Conservation (phyloP, 2,888 invertebrate genomes). For the Petrophora chlorosata region DNA sequence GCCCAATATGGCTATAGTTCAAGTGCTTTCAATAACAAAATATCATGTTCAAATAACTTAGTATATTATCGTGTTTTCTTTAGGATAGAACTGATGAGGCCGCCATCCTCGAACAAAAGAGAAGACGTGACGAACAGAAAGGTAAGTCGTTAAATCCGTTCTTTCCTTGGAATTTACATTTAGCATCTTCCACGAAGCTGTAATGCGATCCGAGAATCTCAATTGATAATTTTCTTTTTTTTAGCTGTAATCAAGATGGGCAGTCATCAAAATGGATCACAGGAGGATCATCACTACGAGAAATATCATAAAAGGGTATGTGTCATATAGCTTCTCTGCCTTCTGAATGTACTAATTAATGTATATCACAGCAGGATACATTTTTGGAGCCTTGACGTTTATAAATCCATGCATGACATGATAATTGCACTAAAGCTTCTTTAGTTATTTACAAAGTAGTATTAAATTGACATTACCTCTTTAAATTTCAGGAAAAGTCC, state of each 20-base stretch:
- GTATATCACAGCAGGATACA: too few species aligned
- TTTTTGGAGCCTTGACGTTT: too few species aligned
- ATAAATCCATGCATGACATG: too few species aligned
- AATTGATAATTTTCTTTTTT: too few species aligned
- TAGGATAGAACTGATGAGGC: conserved; percentile 91
- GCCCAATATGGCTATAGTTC: not conserved
- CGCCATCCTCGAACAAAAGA: conserved; percentile 87
- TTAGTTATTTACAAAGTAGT: too few species aligned
- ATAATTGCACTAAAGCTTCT: too few species aligned
- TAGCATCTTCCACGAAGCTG: not conserved
- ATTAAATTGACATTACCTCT: too few species aligned
- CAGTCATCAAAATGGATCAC: conserved; percentile 90
- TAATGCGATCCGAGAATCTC: too few species aligned
- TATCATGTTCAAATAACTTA: not conserved
- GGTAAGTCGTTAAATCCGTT: too few species aligned
- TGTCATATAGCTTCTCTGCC: too few species aligned
- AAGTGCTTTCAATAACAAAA: not conserved
- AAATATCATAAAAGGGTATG: conserved; percentile 90
- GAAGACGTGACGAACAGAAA: conserved; percentile 91
- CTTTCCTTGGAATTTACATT: too few species aligned
- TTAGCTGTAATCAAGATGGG: conserved; percentile 84
- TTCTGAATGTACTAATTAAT: too few species aligned
- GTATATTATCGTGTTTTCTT: conserved; percentile 23
- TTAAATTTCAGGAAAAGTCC: conserved; percentile 88
- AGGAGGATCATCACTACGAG: conserved; percentile 88